These are phyloP conservation scores for Meloidogyne chitwoodi DNA, from an alignment of 1,140 invertebrate species.

Conservation along the genomic window DNA sequence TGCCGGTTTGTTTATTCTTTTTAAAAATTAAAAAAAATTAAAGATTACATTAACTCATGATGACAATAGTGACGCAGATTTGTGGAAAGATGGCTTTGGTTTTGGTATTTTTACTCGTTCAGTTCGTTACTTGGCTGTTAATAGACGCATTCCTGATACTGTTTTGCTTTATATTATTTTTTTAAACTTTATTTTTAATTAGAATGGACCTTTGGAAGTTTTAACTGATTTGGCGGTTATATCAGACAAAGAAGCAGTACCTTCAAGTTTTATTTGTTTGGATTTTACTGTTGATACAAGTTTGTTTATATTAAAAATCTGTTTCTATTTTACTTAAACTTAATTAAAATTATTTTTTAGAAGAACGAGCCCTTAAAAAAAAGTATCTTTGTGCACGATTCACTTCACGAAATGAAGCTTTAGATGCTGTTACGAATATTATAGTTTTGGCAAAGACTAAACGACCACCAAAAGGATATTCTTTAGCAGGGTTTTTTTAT, in stretches of 20 bases:
- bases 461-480: slow-evolving; percentile 46
- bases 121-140: slow-evolving; percentile 36
- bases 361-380: slow-evolving; percentile 46
- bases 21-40: slow-evolving; percentile 18
- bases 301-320: no score
- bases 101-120: slow-evolving; percentile 44
- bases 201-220: slow-evolving; percentile 28
- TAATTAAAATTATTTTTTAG: no score
- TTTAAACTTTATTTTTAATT: slow-evolving; percentile 21
- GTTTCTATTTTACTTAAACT: no score
- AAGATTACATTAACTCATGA: slow-evolving; percentile 39
- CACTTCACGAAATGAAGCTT: slow-evolving; percentile 40
- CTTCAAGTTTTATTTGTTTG: slow-evolving; percentile 48
- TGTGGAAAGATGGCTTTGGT: slow-evolving; percentile 49
- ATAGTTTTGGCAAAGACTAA: slow-evolving; percentile 30
- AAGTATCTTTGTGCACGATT: slow-evolving; percentile 45
- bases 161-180: slow-evolving; percentile 24
- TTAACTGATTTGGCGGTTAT: slow-evolving; percentile 45
- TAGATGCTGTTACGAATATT: slow-evolving; percentile 45
- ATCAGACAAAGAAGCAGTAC: slow-evolving; percentile 45
- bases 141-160: slow-evolving; percentile 29
- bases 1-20: slow-evolving; percentile 28
- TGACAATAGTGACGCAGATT: slow-evolving; percentile 41
- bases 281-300: slow-evolving; percentile 46
- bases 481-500: slow-evolving; percentile 32